Conservation (phyloP, 92 coral and sea anemone genomes). For the Micromussa lordhowensis region DNA sequence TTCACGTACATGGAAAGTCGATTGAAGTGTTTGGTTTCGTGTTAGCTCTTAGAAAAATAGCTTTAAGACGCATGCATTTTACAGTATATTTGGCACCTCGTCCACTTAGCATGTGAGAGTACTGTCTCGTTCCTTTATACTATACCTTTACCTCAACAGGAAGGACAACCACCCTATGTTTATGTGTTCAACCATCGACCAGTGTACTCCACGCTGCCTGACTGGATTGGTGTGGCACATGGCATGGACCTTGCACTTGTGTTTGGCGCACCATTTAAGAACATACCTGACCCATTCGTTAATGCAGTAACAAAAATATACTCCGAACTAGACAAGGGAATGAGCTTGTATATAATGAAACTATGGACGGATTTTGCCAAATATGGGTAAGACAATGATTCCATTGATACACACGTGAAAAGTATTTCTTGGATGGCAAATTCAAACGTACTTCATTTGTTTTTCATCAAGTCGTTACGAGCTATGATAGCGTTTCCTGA, state of each 20-base stretch:
- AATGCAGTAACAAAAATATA: not conserved
- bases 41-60: too few relatives aligned
- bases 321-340: slow-evolving; percentile 7
- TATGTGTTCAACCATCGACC: slow-evolving; percentile 49
- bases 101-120: not conserved
- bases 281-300: not conserved
- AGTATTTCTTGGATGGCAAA: too few relatives aligned
- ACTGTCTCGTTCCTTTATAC: not conserved
- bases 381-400: slow-evolving; percentile 67
- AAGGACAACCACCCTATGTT: slow-evolving; percentile 34
- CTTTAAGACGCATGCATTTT: too few relatives aligned
- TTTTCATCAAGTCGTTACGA: too few relatives aligned
- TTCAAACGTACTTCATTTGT: too few relatives aligned
- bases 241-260: slow-evolving; percentile 14
- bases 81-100: not conserved
- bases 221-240: slow-evolving; percentile 25
- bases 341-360: slow-evolving; percentile 58
- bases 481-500: too few relatives aligned
- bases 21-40: too few relatives aligned
- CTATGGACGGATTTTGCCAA: slow-evolving; percentile 90
- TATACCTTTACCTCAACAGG: slow-evolving; percentile 5
- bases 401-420: too few relatives aligned
- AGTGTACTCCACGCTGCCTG: slow-evolving; percentile 5
- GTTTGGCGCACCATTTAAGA: slow-evolving; percentile 13
- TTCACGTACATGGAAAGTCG: too few relatives aligned